Percentiles rank a stretch among this genome's conserved stretches.
Evolutionary conservation across 1,140 invertebrate species (phyloP).

Genomic region (Dendroctonus ponderosae): DNA sequence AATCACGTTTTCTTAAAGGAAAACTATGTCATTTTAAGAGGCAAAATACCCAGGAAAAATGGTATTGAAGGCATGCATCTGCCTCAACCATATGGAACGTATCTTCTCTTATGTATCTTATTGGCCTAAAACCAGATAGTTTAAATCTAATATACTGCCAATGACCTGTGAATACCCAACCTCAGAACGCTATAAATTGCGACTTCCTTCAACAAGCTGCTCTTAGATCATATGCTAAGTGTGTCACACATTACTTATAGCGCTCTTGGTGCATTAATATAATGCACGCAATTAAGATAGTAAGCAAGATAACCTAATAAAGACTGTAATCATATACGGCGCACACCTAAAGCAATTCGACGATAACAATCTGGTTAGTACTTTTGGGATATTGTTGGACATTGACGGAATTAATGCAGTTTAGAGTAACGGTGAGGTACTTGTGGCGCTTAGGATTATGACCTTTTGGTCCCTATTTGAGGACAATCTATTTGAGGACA

Average conservation of each 20-base stretch:
- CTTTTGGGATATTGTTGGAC: slow-evolving; percentile 4
- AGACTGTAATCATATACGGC: slow-evolving; percentile 21
- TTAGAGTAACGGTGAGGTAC: not conserved
- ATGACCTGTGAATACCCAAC: not conserved
- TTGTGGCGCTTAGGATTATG: not conserved
- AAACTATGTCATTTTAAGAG: not conserved
- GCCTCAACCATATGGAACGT: no score
- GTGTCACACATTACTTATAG: slow-evolving; percentile 19
- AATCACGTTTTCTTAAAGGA: not conserved
- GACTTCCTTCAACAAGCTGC: slow-evolving; percentile 5
- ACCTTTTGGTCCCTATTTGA: not conserved
- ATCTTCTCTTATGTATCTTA: not conserved
- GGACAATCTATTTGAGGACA: no score
- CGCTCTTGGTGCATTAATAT: slow-evolving; percentile 2
- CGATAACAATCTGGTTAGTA: slow-evolving; percentile 4
- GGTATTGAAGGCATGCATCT: no score
- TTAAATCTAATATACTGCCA: not conserved
- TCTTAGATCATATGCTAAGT: slow-evolving; percentile 7
- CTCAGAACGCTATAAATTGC: not conserved
- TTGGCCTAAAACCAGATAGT: not conserved
- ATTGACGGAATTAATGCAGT: slow-evolving; percentile 9
- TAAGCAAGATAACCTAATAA: slow-evolving; percentile 20
- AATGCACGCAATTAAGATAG: slow-evolving; percentile 20
- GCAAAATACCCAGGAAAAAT: not conserved
- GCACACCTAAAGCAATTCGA: slow-evolving; percentile 8